A percentile compares a stretch with the other conserved stretches of the same genome.
These are phyloP conservation scores for Cartodere bifasciata DNA, from an alignment of 2,888 invertebrate genomes.

Conservation along the genomic window DNA sequence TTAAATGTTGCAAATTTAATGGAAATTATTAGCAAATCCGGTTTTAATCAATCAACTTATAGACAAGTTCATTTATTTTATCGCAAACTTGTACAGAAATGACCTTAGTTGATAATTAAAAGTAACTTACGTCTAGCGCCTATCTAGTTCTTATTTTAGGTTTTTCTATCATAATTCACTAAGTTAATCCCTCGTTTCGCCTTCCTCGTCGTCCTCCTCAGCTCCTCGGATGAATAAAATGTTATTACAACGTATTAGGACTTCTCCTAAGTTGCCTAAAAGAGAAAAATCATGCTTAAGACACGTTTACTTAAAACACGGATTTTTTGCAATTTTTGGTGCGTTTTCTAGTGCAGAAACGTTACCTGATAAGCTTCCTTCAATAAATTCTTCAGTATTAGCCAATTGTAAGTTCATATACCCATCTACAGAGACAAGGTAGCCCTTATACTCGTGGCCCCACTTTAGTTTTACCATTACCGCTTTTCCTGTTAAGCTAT, in stretches of 20 bases:
- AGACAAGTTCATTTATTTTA: too few relatives aligned
- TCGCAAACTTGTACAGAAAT: too few relatives aligned
- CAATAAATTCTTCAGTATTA: conserved; percentile 94
- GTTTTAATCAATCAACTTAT: too few relatives aligned
- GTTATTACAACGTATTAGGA: conserved; percentile 94
- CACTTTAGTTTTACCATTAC: conserved; percentile 97
- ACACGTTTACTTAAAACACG: not conserved
- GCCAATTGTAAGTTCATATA: conserved; percentile 99
- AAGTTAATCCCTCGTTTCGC: conserved; percentile 78
- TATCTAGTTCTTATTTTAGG: not conserved
- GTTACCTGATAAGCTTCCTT: conserved; percentile 76
- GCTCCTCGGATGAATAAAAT: conserved; percentile 89
- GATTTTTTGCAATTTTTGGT: not conserved
- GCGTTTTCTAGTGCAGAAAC: not conserved
- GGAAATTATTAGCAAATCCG: too few relatives aligned
- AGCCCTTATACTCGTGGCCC: conserved; percentile 99
- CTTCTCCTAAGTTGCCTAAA: conserved; percentile 83
- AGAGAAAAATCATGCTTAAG: conserved; percentile 10
- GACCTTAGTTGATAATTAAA: too few relatives aligned
- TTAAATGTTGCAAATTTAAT: too few relatives aligned
- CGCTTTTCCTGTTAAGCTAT: conserved; percentile 94
- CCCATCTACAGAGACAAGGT: conserved; percentile 93
- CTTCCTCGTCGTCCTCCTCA: conserved; percentile 95
- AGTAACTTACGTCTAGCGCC: not conserved
- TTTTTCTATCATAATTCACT: not conserved